Base-by-base conservation (phyloP, 1,140 invertebrate species). In the Atopsyche davidsoni region DNA sequence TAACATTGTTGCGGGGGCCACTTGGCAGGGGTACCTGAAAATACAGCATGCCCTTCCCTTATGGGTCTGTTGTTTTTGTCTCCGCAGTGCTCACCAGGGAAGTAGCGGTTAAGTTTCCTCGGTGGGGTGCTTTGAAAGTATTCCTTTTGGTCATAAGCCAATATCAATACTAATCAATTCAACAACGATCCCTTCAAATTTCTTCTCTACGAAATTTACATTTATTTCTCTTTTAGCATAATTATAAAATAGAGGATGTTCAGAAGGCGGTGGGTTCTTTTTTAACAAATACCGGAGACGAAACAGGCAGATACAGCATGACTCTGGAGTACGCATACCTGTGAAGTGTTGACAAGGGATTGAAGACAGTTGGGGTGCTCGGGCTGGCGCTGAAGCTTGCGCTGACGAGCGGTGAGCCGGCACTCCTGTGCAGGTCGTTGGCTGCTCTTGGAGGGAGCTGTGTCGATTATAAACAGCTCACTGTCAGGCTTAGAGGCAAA, bases 21-120 rank as follows among this genome's bases (percentile, higher is more conserved):
- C 73, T 76, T 16, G 76, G 76, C 62, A 78, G 76, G 61, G 69
- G 63, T 0, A 79, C 76, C 65, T 76, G 62, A 10, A 68, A 69
- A 22, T 63, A 36, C 6, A 17, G 7, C 13, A 36, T 10, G 13
- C 4, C 17, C 17, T 36, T 36, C 25, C 6, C 25, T 38, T 9
- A 17, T 38, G 36, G 16, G 16, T 13, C 36, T n/a, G n/a, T n/a
- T n/a, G n/a, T n/a, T n/a, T n/a, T n/a, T n/a, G n/a, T n/a, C n/a
- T n/a, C n/a, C n/a, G n/a, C n/a, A n/a, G n/a, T n/a, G n/a, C n/a
- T n/a, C n/a, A n/a, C n/a, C n/a, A n/a, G n/a, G n/a, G n/a, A n/a
- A n/a, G n/a, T n/a, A n/a, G n/a, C n/a, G n/a, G n/a, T n/a, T n/a
- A n/a, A n/a, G n/a, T n/a, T n/a, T n/a, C n/a, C n/a, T n/a, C n/a